A percentile compares a stretch with the other conserved stretches of the same genome.
phyloP scores from a whole-genome alignment of 2,888 invertebrate genomes.

The Acanthoscelides obtectus region DNA sequence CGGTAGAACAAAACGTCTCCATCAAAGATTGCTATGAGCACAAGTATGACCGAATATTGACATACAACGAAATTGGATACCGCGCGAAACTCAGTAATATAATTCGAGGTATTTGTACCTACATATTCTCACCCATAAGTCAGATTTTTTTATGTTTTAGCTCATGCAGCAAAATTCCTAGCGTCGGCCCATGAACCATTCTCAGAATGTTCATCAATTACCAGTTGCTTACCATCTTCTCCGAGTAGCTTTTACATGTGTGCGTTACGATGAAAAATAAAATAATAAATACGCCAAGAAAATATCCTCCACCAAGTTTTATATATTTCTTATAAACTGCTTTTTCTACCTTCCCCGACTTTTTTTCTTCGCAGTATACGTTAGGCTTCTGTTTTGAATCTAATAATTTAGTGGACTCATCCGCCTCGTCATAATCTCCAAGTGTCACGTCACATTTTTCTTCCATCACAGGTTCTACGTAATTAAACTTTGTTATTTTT shows the following conservation, averaged over 20 bases:
- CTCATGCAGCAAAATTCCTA: no score
- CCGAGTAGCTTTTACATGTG: slow-evolving; percentile 24
- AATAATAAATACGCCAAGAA: slow-evolving; percentile 25
- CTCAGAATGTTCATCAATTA: slow-evolving; percentile 13
- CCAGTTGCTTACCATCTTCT: slow-evolving; percentile 32
- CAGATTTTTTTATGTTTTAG: no score
- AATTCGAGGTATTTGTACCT: no score
- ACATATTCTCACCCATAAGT: no score
- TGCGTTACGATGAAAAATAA: slow-evolving; percentile 29
- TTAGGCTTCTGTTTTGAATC: slow-evolving; percentile 8
- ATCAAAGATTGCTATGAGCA: no score
- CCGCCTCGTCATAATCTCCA: slow-evolving; percentile 10
- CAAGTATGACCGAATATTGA: no score
- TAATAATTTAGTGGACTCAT: slow-evolving; percentile 14
- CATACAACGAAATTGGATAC: no score
- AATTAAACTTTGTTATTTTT: no score
- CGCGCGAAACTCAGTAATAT: no score
- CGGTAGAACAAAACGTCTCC: no score
- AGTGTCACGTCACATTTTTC: neutral
- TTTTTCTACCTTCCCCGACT: slow-evolving; percentile 28
- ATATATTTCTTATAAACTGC: slow-evolving; percentile 31
- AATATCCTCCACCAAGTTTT: slow-evolving; percentile 29
- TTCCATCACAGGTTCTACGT: neutral
- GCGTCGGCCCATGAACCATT: neutral
- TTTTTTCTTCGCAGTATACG: slow-evolving; percentile 27